A percentile compares a stretch with the other conserved stretches of the same genome.
These are phyloP conservation scores for Gracilinanus agilis DNA, from an alignment of 2,113 vertebrate genomes.

Conservation along the genomic window DNA sequence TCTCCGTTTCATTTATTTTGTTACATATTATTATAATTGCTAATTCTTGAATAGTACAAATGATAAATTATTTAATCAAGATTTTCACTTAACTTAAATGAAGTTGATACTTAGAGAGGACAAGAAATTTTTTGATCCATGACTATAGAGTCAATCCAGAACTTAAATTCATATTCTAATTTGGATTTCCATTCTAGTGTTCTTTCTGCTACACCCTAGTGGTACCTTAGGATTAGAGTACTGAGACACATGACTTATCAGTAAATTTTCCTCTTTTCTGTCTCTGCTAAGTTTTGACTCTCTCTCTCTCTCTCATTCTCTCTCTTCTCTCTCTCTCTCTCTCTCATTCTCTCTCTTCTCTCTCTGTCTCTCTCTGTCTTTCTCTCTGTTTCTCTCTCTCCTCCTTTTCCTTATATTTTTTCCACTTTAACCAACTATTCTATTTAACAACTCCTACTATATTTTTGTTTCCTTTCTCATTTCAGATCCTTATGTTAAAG, in stretches of 20 bases:
- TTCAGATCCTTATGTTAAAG: conserved; percentile 97
- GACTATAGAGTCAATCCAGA: neutral
- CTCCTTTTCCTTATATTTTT: neutral
- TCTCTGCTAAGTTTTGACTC: neutral
- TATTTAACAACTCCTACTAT: neutral
- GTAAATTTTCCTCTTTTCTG: neutral
- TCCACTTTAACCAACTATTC: neutral
- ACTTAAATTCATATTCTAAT: neutral
- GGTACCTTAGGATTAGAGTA: neutral
- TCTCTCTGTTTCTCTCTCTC: neutral
- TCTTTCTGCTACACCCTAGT: neutral
- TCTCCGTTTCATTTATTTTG: neutral
- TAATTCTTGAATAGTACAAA: neutral
- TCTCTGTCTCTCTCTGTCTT: no score
- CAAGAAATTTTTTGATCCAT: neutral
- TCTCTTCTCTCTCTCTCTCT: neutral
- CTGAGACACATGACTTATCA: neutral
- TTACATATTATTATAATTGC: neutral
- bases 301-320: neutral
- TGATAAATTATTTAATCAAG: neutral
- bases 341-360: neutral
- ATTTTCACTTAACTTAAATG: neutral
- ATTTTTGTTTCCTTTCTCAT: conserved; percentile 54
- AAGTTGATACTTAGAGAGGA: neutral
- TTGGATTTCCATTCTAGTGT: neutral